Base-by-base conservation (phyloP, 1,140 invertebrate genomes). In the Hydropsyche tenuis region DNA sequence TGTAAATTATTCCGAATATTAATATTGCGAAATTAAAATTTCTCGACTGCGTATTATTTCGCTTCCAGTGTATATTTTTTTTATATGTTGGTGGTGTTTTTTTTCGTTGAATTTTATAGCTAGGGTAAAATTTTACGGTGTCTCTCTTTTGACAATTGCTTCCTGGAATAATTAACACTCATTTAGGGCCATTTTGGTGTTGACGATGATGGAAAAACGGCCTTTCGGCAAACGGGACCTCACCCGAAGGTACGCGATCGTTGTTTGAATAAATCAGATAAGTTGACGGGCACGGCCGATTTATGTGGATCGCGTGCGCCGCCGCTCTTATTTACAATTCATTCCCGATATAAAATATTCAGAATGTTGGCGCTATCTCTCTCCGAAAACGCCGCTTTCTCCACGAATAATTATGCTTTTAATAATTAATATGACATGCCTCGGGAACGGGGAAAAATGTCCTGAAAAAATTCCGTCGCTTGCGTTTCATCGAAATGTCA, bases 401-500 rank as follows among this genome's bases (percentile, higher is more conserved):
- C 68, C 18, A 27, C 20, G 51, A 70, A 70, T 70, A 70, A 70
- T 70, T 70, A 70, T 27, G 48, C 23, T 70, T 51, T 70, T 46
- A 70, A 70, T 70, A 70, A 70, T 70, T 70, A 22, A 70, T 70
- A 70, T 70, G 68, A 56, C 68, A 42, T 9, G 46, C 65, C 45
- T 18, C 6, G 27, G 11, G 48, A 23, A 23, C 4, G 56, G 22
- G 23, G 22, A 25, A 37, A 9, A 70, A 70, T 48, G 37, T 53
- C 48, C 63, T 11, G 23, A 70, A 56, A 53, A 70, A 70, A 4
- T 37, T 43, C 42, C 18, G 22, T 7, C 48, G 56, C 20, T 9
- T 23, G 11, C 23, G 56, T 25, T 20, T 60, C 12, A n/a, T n/a
- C n/a, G n/a, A n/a, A n/a, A n/a, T n/a, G n/a, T n/a, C n/a, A n/a